A percentile compares a stretch with the other conserved stretches of the same genome.
Conservation (phyloP, 2,113 vertebrate genomes). For the Falcunculus frontatus region DNA sequence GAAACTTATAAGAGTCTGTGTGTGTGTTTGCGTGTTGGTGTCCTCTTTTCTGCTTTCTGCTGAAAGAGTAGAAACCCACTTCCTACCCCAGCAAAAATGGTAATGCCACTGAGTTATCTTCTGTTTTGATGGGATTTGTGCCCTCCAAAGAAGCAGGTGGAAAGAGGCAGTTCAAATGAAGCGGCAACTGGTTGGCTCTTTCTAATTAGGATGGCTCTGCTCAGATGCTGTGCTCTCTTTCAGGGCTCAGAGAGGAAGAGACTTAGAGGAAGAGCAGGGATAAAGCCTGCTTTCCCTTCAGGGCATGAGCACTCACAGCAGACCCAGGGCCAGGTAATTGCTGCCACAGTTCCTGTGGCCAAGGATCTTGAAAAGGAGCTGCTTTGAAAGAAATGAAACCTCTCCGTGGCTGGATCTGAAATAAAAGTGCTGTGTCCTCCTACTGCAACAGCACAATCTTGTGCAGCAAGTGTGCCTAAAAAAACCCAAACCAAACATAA, state of each 20-base stretch:
- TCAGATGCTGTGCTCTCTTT: neutral
- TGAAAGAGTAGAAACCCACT: neutral
- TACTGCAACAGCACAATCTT: neutral
- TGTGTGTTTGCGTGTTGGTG: neutral
- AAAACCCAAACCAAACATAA: neutral
- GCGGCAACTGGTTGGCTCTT: neutral
- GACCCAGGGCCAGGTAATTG: neutral
- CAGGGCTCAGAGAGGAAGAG: neutral
- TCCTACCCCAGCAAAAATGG: neutral
- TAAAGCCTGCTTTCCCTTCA: neutral
- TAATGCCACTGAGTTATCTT: neutral
- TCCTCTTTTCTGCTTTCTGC: neutral
- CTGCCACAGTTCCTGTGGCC: neutral
- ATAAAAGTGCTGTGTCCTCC: neutral
- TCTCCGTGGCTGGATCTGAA: neutral
- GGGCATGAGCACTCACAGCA: neutral
- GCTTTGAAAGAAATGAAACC: neutral
- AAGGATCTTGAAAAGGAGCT: neutral
- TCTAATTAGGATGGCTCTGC: neutral
- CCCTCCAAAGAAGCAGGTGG: neutral
- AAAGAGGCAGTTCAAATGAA: neutral
- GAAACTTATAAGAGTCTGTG: fast-evolving
- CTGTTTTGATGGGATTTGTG: neutral
- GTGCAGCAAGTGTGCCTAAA: neutral
- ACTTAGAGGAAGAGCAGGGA: neutral